phyloP scores from a whole-genome alignment of 2,113 vertebrate species.

The Rhineura floridana region DNA sequence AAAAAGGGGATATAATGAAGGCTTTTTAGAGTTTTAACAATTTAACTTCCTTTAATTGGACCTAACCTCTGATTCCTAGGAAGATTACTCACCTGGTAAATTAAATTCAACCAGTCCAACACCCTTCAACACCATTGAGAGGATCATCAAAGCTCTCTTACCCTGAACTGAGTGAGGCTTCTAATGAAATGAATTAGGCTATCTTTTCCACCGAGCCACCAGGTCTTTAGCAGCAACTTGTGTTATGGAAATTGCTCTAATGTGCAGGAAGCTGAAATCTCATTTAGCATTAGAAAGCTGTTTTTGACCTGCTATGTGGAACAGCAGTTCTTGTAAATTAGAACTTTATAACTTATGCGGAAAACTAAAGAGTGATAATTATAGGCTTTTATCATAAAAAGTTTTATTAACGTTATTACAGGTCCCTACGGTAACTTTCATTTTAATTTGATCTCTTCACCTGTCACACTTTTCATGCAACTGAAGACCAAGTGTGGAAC shows the following conservation, averaged over 20 bases:
- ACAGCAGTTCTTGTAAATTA: slow-evolving; percentile 6
- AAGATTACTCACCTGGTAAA: slow-evolving; percentile 43
- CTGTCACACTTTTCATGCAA: neutral
- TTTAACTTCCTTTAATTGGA: slow-evolving; percentile 34
- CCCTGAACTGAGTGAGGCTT: neutral
- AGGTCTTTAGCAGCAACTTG: slow-evolving; percentile 1
- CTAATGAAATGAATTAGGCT: slow-evolving; percentile 20
- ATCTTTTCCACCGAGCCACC: neutral
- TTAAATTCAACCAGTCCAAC: slow-evolving; percentile 40
- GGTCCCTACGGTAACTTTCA: slow-evolving; percentile 9
- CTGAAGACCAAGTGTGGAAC: slow-evolving; percentile 14
- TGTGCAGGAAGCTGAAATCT: slow-evolving; percentile 11
- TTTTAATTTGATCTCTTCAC: slow-evolving; percentile 1
- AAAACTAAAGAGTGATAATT: slow-evolving; percentile 24
- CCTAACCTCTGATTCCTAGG: slow-evolving; percentile 29
- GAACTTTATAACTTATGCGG: slow-evolving; percentile 9
- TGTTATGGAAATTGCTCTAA: slow-evolving; percentile 8
- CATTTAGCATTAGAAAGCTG: neutral
- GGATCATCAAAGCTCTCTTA: neutral
- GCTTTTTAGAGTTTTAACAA: slow-evolving; percentile 12
- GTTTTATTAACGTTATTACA: slow-evolving; percentile 20
- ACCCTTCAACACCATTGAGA: neutral
- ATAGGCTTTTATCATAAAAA: slow-evolving; percentile 7
- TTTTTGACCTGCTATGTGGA: slow-evolving; percentile 19
- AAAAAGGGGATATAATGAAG: neutral